These are phyloP conservation scores for Desmophyllum pertusum DNA, from an alignment of 92 coral and sea anemone genomes.

Conservation along the genomic window DNA sequence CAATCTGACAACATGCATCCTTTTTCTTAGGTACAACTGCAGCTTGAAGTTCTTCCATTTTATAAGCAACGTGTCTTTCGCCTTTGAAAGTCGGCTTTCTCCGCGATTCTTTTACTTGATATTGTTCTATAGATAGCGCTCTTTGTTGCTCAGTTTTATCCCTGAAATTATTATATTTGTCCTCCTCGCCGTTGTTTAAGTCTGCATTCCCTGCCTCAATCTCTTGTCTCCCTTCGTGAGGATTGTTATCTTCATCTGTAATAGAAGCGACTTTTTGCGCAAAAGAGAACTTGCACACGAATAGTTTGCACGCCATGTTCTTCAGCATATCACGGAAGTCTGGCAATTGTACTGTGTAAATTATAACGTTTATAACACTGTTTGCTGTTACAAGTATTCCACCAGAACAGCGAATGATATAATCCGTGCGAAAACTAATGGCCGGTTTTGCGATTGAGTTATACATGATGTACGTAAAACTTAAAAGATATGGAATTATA, in stretches of 20 bases:
- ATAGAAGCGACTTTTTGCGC: neutral
- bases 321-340: neutral
- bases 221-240: neutral
- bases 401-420: neutral
- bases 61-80: neutral
- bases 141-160: neutral
- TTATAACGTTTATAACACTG: neutral
- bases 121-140: neutral
- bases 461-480: neutral
- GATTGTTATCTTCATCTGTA: neutral
- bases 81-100: neutral
- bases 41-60: neutral
- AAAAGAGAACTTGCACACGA: neutral
- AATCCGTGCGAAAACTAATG: neutral
- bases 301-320: neutral
- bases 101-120: neutral
- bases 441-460: neutral
- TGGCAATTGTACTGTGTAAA: neutral
- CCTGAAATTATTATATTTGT: neutral
- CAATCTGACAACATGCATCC: neutral
- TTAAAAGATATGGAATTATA: neutral
- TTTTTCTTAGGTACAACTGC: neutral
- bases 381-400: neutral
- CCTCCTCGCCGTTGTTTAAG: neutral
- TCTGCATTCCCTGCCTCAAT: neutral